These are phyloP conservation scores for Sus scrofa DNA, from an alignment of 2,113 vertebrate species.

Conservation along the genomic window DNA sequence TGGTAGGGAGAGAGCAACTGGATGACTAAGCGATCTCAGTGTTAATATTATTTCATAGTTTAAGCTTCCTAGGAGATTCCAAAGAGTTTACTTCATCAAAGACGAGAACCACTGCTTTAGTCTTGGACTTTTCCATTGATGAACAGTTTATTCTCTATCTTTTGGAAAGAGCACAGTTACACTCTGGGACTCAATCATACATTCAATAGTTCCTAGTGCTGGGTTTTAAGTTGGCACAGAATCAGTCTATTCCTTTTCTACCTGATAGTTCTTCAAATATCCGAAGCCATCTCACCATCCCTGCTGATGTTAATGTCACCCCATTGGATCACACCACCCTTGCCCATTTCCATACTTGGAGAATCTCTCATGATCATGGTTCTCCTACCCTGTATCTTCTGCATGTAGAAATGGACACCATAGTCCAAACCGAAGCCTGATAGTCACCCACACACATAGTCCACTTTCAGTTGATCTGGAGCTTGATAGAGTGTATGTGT, in stretches of 20 bases:
- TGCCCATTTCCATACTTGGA: not conserved
- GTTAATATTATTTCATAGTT: not conserved
- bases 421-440: not conserved
- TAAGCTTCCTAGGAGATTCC: not conserved
- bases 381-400: not conserved
- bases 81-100: not conserved
- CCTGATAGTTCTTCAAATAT: not conserved
- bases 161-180: not conserved
- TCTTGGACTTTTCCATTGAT: not conserved
- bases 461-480: not conserved
- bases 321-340: not conserved
- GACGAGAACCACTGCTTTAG: not conserved
- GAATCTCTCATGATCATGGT: not conserved
- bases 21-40: not conserved
- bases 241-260: not conserved
- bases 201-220: not conserved
- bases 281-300: not conserved
- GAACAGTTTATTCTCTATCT: not conserved
- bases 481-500: not conserved
- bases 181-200: not conserved
- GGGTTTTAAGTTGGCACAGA: not conserved
- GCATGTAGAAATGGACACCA: not conserved
- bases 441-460: not conserved
- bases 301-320: not conserved
- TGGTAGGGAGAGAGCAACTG: too few species aligned